Base-by-base conservation (phyloP, 2,113 vertebrate genomes). In the Megaleporinus macrocephalus region DNA sequence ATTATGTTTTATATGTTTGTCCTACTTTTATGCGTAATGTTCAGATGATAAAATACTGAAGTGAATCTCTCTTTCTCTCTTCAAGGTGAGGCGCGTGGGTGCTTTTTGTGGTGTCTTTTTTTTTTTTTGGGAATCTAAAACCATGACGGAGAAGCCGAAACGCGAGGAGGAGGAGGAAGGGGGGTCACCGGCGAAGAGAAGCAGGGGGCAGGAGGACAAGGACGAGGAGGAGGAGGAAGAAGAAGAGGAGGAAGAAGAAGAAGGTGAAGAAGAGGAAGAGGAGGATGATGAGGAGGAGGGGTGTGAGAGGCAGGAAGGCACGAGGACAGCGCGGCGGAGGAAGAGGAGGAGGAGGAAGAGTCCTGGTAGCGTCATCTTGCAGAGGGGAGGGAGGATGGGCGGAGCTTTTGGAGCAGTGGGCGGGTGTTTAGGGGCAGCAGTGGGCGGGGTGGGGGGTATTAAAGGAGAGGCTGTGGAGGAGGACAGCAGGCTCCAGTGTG, bases 231-330 rank as follows among this genome's bases (percentile, higher is more conserved):
- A 55, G 53, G 55, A 59, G 22, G n/a, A n/a, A n/a, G 55, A 59
- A 9, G 55, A 24, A 11, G 57, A 61, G 20, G 57, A 61, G 4
- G 24, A 61, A 5, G 57, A 57, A n/a, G 53, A 57, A 57, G 53
- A 57, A 15, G 53, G n/a, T 6, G 53, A 57, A 20, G 53, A n/a
- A n/a, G 53, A n/a, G 53, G 53, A 57, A 57, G 53, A 57, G 53
- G 53, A 63, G 36, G 69, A 0, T 55, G 84, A 83, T 73, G 87
- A 90, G 88, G 90, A 83, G 73, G 88, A 90, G 78, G 73, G 59
- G 65, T 29, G 75, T 81, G 87, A 87, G 89, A 88, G 86, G 76
- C 91, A 92, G 91, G 90, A 92, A 87, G 83, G 91, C 94, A 93
- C 90, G 93, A 94, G 90, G 83, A 49, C 86, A 74, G 66, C 78